phyloP scores from a whole-genome alignment of 2,888 invertebrate species.

The Phanerotoma sp. region DNA sequence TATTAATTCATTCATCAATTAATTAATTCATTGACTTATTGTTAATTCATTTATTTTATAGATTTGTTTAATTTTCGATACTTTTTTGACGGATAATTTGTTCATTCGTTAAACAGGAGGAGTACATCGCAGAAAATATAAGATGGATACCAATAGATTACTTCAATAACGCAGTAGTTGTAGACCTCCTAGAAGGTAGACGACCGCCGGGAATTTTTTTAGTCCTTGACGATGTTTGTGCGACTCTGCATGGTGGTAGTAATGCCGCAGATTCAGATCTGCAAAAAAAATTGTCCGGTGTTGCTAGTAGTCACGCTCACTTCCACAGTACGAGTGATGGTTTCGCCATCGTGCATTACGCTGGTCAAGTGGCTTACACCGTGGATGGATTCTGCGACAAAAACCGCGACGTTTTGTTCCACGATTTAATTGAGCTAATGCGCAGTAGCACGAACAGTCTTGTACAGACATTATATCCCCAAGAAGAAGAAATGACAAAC shows the following conservation, averaged over 20 bases:
- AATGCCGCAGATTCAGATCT: slow-evolving; percentile 65
- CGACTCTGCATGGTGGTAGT: slow-evolving; percentile 68
- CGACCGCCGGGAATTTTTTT: slow-evolving; percentile 67
- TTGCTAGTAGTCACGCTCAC: slow-evolving; percentile 62
- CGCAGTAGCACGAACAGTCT: slow-evolving; percentile 63
- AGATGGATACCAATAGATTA: slow-evolving; percentile 69
- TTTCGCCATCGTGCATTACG: slow-evolving; percentile 68
- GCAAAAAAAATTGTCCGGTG: slow-evolving; percentile 62
- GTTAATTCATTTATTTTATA: too few relatives aligned
- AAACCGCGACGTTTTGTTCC: slow-evolving; percentile 68
- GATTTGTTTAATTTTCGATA: too few relatives aligned
- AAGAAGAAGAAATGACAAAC: slow-evolving; percentile 55
- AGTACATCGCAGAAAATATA: slow-evolving; percentile 68
- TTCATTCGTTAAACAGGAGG: slow-evolving; percentile 60
- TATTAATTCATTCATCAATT: too few relatives aligned
- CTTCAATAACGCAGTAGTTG: slow-evolving; percentile 69
- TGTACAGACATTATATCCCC: slow-evolving; percentile 64
- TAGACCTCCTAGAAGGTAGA: slow-evolving; percentile 67
- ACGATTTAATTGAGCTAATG: slow-evolving; percentile 68
- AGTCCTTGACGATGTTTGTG: slow-evolving; percentile 69
- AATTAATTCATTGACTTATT: too few relatives aligned
- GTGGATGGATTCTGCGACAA: slow-evolving; percentile 69
- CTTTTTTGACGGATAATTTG: too few relatives aligned
- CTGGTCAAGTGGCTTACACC: slow-evolving; percentile 67
- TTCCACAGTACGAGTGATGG: slow-evolving; percentile 61